Percentiles rank a stretch among this genome's conserved stretches.
These are phyloP conservation scores for Dryomyza anilis DNA, from an alignment of 2,888 invertebrate genomes.

Conservation along the genomic window DNA sequence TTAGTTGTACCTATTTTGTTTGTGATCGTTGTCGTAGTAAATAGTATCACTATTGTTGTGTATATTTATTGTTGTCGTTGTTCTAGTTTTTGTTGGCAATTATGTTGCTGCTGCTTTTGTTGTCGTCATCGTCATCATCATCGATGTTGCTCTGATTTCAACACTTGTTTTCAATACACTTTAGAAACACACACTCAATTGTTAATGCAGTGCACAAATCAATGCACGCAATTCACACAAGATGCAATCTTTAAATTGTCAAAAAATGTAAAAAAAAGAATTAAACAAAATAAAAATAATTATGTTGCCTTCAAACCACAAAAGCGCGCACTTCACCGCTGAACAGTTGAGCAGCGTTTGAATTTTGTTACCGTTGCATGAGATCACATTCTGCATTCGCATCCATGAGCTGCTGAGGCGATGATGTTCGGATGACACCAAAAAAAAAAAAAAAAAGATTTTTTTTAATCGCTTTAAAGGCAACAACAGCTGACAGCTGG, in stretches of 20 bases:
- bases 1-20: too few relatives aligned
- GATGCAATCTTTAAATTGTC: neutral
- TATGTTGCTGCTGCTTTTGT: neutral
- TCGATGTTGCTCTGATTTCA: neutral
- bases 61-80: neutral
- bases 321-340: slow-evolving; percentile 19
- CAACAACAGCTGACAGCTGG: neutral
- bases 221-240: slow-evolving; percentile 7
- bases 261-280: neutral
- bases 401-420: neutral
- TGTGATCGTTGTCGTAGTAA: too few relatives aligned
- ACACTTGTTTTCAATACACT: neutral
- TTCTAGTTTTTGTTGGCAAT: slow-evolving; percentile 5
- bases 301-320: neutral
- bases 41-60: too few relatives aligned
- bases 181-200: neutral
- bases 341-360: slow-evolving; percentile 23
- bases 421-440: slow-evolving; percentile 2
- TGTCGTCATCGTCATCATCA: neutral
- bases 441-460: neutral
- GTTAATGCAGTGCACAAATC: neutral
- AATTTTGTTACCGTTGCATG: slow-evolving; percentile 17
- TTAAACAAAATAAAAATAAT: neutral
- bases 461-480: too few relatives aligned
- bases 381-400: slow-evolving; percentile 10